Evolutionary conservation across 2,797 vertebrate species (phyloP).

Genomic region (Chiroxiphia lanceolata): DNA sequence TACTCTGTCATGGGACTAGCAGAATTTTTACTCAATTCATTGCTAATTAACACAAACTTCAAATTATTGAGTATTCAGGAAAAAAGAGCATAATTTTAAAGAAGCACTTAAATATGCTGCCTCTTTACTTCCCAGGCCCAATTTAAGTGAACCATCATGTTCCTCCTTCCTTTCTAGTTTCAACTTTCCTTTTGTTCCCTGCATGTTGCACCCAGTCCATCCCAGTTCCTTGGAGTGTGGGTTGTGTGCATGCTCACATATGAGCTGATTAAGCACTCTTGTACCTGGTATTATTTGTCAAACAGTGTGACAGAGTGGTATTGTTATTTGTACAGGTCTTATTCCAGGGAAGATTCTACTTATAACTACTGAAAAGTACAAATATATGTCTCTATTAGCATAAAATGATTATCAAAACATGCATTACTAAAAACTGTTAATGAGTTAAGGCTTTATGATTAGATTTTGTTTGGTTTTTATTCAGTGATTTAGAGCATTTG

Average conservation of each 20-base stretch:
- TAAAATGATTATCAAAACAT: neutral
- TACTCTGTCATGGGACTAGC: neutral
- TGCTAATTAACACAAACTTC: neutral
- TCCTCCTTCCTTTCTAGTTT: neutral
- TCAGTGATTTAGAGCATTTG: neutral
- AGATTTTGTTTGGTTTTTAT: neutral
- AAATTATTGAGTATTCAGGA: neutral
- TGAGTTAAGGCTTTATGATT: neutral
- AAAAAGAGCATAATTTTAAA: neutral
- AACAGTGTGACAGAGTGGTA: slow-evolving; percentile 77
- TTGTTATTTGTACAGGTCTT: slow-evolving; percentile 76
- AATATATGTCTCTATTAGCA: neutral
- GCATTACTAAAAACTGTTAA: neutral
- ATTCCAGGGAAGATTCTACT: slow-evolving; percentile 71
- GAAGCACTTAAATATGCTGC: neutral
- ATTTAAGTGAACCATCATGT: neutral
- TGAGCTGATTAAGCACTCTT: neutral
- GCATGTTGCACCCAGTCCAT: neutral
- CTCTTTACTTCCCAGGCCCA: neutral
- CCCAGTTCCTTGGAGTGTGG: neutral
- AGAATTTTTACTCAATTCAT: neutral
- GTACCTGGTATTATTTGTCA: slow-evolving; percentile 77
- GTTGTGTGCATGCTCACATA: neutral
- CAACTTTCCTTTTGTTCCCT: neutral
- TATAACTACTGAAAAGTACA: neutral